Evolutionary conservation across 2,888 invertebrate species (phyloP).

Genomic region (Mesorhabditis sp.): DNA sequence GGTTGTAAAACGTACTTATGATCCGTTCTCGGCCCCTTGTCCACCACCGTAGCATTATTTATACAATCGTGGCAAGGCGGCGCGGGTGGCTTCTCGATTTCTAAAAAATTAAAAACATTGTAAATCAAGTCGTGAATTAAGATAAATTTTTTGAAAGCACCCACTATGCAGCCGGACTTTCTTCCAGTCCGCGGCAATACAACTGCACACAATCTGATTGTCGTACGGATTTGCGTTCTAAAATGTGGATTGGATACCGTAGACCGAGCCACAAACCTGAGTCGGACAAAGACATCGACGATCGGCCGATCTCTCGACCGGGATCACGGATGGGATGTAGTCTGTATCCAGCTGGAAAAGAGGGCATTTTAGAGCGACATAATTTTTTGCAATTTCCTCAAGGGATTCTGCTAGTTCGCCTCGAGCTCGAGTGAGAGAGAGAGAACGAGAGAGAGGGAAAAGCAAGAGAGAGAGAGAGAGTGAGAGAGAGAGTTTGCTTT

Average conservation of each 20-base stretch:
- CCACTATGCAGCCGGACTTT: constrained; percentile 35
- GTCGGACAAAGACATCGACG: constrained; percentile 51
- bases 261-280: neutral
- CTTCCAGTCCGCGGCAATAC: constrained; percentile 54
- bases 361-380: neutral
- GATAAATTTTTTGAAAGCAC: neutral
- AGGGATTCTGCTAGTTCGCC: too few relatives aligned
- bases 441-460: too few relatives aligned
- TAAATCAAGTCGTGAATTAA: too few relatives aligned
- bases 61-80: neutral
- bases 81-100: constrained; percentile 10
- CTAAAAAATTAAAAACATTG: constrained; percentile 4
- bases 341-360: constrained; percentile 36
- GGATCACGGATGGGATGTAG: constrained; percentile 54
- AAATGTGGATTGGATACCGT: constrained; percentile 6
- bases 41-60: constrained; percentile 1
- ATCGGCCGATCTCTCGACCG: constrained; percentile 47
- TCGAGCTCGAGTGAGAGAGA: too few relatives aligned
- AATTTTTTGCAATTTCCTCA: too few relatives aligned
- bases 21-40: neutral
- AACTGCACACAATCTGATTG: constrained; percentile 47
- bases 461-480: too few relatives aligned
- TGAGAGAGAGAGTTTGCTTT: too few relatives aligned
- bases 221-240: constrained; percentile 9
- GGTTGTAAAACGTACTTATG: neutral